Base-by-base conservation (phyloP, 2,888 invertebrate species). In the Dendrolimus houi region DNA sequence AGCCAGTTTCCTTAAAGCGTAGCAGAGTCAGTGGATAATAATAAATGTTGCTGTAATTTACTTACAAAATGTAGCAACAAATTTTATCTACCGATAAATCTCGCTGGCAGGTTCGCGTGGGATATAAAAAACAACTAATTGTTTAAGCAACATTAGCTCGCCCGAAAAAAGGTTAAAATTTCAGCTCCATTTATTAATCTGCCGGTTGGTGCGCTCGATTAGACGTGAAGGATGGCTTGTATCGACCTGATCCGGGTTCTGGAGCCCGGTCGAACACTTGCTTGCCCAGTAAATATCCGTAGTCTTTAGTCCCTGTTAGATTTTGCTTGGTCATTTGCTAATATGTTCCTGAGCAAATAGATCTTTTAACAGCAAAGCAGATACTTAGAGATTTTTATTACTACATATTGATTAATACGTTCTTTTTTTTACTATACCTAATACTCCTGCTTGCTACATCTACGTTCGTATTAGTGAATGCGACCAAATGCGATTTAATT, bases 121-220 rank as follows among this genome's bases (percentile, higher is more conserved):
- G 62, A 75, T 83, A 87, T 87, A 88, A 83, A 87, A 74, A 66
- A 62, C 68, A 74, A 73, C 79, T 85, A 83, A 88, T 89, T 87
- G 86, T 73, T 74, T 77, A 66, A 72, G 86, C 68, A 57, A 80
- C 89, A 90, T 90, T 89, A 90, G 84, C 68, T 79, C 70, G 64
- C 75, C 89, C 88, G 85, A 88, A 90, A 90, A 90, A 90, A 90
- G 89, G 89, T 84, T 83, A 72, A 83, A 76, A 81, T 80, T 85
- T 85, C 83, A 86, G 85, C 86, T 69, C 77, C 84, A 87, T 89
- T 89, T 86, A 83, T 89, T 87, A 88, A 89, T 85, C 85, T 81
- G 47, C 75, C 71, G 71, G 70, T 72, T 62, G 56, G 66, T 66
- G 67, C 84, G 85, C 70, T 82, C 87, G 83, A 90, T 90, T 90